Evolutionary conservation across 2,888 invertebrate species (phyloP).

Genomic region (Disparrhopalites patrizii): DNA sequence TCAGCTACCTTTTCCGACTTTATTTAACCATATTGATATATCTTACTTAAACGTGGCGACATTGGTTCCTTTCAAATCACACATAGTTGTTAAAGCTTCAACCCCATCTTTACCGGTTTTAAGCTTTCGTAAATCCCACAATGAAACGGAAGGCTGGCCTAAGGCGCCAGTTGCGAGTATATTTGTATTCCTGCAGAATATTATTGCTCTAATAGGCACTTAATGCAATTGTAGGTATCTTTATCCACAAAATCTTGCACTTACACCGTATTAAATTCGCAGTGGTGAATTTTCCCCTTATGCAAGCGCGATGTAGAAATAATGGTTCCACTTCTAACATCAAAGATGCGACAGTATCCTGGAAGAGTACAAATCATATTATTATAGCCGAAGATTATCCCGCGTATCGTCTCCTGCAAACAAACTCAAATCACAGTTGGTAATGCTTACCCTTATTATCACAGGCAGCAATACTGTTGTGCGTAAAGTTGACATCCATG

Average conservation of each 20-base stretch:
- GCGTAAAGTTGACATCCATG: conserved; percentile 36
- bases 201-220: neutral
- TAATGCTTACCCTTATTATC: conserved; percentile 15
- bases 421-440: neutral
- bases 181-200: conserved; percentile 35
- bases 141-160: conserved; percentile 28
- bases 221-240: neutral
- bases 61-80: conserved; percentile 36
- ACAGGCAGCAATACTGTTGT: conserved; percentile 14
- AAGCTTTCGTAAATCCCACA: conserved; percentile 45
- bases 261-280: conserved; percentile 45
- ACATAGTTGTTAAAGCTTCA: conserved; percentile 1
- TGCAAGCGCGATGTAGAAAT: conserved; percentile 26
- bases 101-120: neutral
- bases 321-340: conserved; percentile 33
- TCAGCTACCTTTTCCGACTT: no score
- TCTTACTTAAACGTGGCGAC: conserved; percentile 36
- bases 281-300: conserved; percentile 42
- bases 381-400: neutral
- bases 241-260: conserved; percentile 29
- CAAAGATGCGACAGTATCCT: conserved; percentile 17
- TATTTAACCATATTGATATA: no score
- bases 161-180: conserved; percentile 38
- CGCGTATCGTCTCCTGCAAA: neutral
- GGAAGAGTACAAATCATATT: neutral